Conservation (phyloP, 1,140 invertebrate genomes). For the Limonius californicus region DNA sequence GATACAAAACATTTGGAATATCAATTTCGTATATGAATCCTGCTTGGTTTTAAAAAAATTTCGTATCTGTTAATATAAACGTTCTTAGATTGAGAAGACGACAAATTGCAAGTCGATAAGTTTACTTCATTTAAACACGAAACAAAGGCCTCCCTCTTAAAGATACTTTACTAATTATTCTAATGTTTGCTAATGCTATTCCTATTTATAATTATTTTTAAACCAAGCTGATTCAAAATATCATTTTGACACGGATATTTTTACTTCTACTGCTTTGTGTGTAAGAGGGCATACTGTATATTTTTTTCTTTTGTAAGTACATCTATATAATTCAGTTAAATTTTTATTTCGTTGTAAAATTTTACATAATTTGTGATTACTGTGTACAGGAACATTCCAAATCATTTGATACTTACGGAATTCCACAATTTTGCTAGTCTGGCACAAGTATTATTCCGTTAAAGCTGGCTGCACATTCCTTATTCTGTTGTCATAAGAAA, state of each 20-base stretch:
- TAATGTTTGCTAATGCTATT: too few relatives aligned
- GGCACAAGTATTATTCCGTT: slow-evolving; percentile 28
- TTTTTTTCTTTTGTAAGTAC: background rate
- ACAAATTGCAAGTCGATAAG: too few relatives aligned
- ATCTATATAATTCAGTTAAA: slow-evolving; percentile 12
- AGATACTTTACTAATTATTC: too few relatives aligned
- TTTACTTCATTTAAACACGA: too few relatives aligned
- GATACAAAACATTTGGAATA: background rate
- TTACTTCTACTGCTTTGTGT: background rate
- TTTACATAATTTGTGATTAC: slow-evolving; percentile 24
- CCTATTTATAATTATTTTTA: too few relatives aligned
- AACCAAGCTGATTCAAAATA: too few relatives aligned
- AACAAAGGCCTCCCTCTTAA: too few relatives aligned
- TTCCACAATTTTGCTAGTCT: slow-evolving; percentile 25
- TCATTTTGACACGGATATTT: too few relatives aligned
- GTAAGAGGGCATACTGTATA: background rate
- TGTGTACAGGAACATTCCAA: slow-evolving; percentile 21
- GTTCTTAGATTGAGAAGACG: too few relatives aligned
- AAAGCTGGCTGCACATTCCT: slow-evolving; percentile 17
- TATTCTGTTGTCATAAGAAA: background rate
- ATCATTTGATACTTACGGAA: slow-evolving; percentile 17
- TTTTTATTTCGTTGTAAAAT: slow-evolving; percentile 15
- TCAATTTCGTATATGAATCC: too few relatives aligned
- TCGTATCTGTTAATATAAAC: too few relatives aligned
- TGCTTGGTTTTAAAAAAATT: too few relatives aligned